phyloP scores from a whole-genome alignment of 2,797 vertebrate genomes.

The Pseudomugil gertrudae region DNA sequence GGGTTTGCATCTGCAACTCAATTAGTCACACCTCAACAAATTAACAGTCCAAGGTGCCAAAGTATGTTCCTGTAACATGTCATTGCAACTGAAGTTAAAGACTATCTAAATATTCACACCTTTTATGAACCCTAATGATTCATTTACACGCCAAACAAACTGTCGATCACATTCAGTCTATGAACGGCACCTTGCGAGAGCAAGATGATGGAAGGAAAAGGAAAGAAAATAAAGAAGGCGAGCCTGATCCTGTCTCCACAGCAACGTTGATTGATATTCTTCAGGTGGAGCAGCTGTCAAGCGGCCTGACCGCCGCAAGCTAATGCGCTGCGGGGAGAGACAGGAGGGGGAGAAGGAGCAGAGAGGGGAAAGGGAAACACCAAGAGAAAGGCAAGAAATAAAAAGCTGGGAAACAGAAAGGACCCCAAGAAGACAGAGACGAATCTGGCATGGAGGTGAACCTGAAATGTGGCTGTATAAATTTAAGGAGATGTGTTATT shows the following conservation, averaged over 20 bases:
- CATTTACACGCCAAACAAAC: constrained; percentile 43
- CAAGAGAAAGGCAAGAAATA: constrained; percentile 52
- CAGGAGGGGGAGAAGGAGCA: constrained; percentile 9
- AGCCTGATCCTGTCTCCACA: constrained; percentile 85
- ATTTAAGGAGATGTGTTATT: constrained; percentile 18
- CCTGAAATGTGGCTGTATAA: constrained; percentile 59
- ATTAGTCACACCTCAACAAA: constrained; percentile 72
- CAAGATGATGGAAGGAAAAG: constrained; percentile 9
- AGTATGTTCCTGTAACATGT: constrained; percentile 31
- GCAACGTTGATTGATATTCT: constrained; percentile 90
- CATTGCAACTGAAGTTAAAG: constrained; percentile 29
- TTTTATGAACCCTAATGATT: constrained; percentile 27
- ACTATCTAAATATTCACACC: constrained; percentile 25
- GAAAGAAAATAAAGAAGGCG: constrained; percentile 50
- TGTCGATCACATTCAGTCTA: constrained; percentile 7
- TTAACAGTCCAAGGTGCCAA: constrained; percentile 51
- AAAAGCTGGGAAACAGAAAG: constrained; percentile 52
- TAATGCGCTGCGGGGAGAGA: constrained; percentile 79
- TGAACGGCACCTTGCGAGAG: constrained; percentile 10
- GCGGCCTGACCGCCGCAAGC: constrained; percentile 82
- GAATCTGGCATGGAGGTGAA: constrained; percentile 58
- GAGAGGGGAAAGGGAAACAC: constrained; percentile 39
- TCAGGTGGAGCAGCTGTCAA: constrained; percentile 88
- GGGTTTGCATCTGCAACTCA: constrained; percentile 53
- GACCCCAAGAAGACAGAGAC: constrained; percentile 52